Evolutionary conservation across 2,888 invertebrate species (phyloP).

Genomic region (Tethea ocularis): DNA sequence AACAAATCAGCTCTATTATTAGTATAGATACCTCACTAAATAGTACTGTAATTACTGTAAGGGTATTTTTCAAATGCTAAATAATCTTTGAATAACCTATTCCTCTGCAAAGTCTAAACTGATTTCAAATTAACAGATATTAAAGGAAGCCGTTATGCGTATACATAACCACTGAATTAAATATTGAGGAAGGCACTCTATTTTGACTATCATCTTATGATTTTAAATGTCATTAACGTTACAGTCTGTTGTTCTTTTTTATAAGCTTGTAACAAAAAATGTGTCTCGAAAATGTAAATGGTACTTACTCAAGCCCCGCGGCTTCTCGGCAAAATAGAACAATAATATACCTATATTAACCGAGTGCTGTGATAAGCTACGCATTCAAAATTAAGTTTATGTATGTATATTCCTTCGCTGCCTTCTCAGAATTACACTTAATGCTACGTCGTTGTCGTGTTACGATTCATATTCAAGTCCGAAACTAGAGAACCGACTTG

Average conservation of each 20-base stretch:
- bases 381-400: background rate
- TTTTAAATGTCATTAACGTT: background rate
- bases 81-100: no score
- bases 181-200: background rate
- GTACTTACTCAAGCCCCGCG: background rate
- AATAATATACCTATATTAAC: background rate
- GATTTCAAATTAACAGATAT: no score
- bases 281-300: background rate
- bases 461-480: slow-evolving; percentile 78
- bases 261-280: background rate
- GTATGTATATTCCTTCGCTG: slow-evolving; percentile 13
- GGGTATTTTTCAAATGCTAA: no score
- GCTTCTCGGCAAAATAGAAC: background rate
- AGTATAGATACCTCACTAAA: no score
- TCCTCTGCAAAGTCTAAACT: no score
- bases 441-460: slow-evolving; percentile 50
- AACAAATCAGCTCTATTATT: no score
- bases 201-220: background rate
- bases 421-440: slow-evolving; percentile 51
- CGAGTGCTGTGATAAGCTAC: background rate
- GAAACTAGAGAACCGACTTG: slow-evolving; percentile 76
- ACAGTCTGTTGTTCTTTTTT: background rate
- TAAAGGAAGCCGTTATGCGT: no score
- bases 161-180: background rate
- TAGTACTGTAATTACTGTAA: no score